Percentiles rank a stretch among this genome's conserved stretches.
These are phyloP conservation scores for Peromyscus nudipes DNA, from an alignment of 2,797 vertebrate genomes.

Conservation along the genomic window DNA sequence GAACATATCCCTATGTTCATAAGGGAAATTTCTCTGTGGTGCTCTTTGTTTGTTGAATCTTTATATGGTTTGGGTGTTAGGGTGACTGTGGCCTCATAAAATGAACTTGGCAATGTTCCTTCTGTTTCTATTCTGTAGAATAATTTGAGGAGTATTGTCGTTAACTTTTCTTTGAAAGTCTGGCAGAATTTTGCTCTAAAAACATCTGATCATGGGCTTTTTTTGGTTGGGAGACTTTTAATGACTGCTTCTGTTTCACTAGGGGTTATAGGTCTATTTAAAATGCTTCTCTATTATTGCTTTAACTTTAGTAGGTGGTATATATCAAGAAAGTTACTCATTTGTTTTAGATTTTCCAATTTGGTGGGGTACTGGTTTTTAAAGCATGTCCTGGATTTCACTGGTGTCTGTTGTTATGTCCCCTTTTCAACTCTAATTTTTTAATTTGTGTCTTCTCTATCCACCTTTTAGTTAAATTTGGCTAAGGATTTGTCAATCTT, in stretches of 20 bases:
- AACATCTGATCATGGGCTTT: neutral
- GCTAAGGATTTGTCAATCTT: neutral
- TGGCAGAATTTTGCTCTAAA: too few relatives aligned
- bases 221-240: neutral
- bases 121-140: neutral
- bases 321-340: neutral
- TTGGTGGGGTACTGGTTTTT: neutral
- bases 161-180: too few relatives aligned
- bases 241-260: neutral
- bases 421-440: neutral
- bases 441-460: neutral
- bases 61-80: neutral
- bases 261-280: neutral
- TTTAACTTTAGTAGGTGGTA: neutral
- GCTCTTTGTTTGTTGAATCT: neutral
- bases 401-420: neutral
- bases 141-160: neutral
- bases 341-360: neutral
- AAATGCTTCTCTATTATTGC: neutral
- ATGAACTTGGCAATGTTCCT: neutral
- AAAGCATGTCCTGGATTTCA: neutral
- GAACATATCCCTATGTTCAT: neutral
- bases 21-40: neutral
- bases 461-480: neutral
- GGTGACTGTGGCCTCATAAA: neutral